A percentile compares a stretch with the other conserved stretches of the same genome.
Conservation (phyloP, 2,797 vertebrate genomes). For the Oryzias sinensis region DNA sequence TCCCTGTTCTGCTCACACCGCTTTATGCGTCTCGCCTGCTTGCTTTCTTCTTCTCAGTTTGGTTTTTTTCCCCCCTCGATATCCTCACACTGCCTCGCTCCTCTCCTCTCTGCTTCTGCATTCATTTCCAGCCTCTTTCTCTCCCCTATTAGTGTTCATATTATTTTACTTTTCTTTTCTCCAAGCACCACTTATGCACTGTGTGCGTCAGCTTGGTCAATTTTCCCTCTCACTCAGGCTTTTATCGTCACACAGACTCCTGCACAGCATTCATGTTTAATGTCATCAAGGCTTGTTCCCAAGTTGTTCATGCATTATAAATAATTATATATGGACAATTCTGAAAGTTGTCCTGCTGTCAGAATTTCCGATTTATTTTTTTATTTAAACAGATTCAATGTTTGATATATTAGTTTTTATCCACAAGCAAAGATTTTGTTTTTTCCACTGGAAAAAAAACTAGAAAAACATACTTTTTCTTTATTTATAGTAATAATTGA, state of each 20-base stretch:
- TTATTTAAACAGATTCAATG: no score
- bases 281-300: background rate
- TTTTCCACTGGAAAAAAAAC: no score
- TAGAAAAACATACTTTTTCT: no score
- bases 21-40: constrained; percentile 74
- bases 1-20: constrained; percentile 63
- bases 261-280: constrained; percentile 11
- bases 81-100: constrained; percentile 19
- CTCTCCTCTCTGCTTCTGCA: constrained; percentile 27
- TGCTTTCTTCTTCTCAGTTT: constrained; percentile 33
- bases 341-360: background rate
- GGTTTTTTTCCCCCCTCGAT: constrained; percentile 32
- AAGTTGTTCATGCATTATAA: background rate
- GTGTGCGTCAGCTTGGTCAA: constrained; percentile 13
- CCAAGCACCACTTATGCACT: constrained; percentile 17
- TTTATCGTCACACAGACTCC: constrained; percentile 8
- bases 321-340: background rate
- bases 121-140: constrained; percentile 28
- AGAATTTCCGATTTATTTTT: no score
- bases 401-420: no score
- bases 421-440: no score
- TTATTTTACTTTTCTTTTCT: constrained; percentile 19
- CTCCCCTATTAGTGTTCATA: constrained; percentile 39
- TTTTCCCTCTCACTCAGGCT: constrained; percentile 21
- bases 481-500: no score